Evolutionary conservation across 2,888 invertebrate species (phyloP).

Genomic region (Pycnomerus fuliginosus): DNA sequence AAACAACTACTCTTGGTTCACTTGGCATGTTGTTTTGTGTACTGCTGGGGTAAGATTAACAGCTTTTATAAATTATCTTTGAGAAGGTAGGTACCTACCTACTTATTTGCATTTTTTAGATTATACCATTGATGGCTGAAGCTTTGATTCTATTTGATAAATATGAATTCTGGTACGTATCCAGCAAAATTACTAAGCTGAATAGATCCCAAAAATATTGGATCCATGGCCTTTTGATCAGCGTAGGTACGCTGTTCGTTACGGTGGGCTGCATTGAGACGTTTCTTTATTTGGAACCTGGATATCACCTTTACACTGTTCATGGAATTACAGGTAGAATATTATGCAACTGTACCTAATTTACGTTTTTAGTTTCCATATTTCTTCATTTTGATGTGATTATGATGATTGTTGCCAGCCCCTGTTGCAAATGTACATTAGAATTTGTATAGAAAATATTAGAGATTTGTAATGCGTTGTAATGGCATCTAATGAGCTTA

Average conservation of each 20-base stretch:
- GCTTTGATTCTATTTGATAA: conserved; percentile 39
- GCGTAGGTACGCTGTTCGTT: conserved; percentile 32
- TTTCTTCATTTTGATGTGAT: no score
- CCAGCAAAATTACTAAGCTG: no score
- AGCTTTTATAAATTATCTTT: conserved; percentile 2
- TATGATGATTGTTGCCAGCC: no score
- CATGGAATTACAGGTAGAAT: conserved; percentile 46
- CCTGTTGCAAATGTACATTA: no score
- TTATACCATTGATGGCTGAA: conserved; percentile 41
- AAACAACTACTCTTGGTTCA: conserved; percentile 39
- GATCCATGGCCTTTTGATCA: conserved; percentile 37
- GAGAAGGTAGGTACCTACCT: no score
- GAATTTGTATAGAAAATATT: no score
- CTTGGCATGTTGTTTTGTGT: conserved; percentile 47
- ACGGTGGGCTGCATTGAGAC: conserved; percentile 35
- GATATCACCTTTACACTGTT: conserved; percentile 36
- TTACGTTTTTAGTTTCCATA: no score
- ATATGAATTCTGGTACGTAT: conserved; percentile 43
- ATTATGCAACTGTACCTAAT: no score
- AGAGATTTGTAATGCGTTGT: no score
- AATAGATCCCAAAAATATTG: conserved; percentile 34
- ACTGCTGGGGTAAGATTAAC: conserved; percentile 44
- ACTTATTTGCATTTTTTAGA: conserved; percentile 31
- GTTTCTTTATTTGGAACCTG: conserved; percentile 31
- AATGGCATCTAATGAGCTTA: no score